Conservation (phyloP, 1,140 invertebrate genomes). For the Cheumatopsyche charites region DNA sequence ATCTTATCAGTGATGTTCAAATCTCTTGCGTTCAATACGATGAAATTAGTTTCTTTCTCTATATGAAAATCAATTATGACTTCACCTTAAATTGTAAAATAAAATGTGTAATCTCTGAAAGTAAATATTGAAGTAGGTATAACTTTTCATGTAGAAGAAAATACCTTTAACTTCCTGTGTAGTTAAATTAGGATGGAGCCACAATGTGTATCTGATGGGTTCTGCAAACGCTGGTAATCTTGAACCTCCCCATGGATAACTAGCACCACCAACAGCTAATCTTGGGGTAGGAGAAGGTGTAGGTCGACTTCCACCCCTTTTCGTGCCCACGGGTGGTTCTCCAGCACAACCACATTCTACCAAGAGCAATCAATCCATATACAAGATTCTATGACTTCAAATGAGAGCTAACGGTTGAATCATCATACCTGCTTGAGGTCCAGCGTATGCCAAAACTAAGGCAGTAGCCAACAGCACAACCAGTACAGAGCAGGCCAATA, state of each 20-base stretch:
- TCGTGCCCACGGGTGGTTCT: slow-evolving; percentile 33
- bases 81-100: slow-evolving; percentile 67
- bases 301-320: slow-evolving; percentile 17
- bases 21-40: slow-evolving; percentile 90
- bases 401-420: neutral
- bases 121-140: neutral
- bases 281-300: slow-evolving; percentile 31
- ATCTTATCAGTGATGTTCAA: slow-evolving; percentile 86
- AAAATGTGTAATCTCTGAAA: neutral
- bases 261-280: slow-evolving; percentile 38
- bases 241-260: slow-evolving; percentile 61
- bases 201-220: slow-evolving; percentile 86
- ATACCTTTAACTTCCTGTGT: slow-evolving; percentile 85
- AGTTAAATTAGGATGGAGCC: slow-evolving; percentile 92
- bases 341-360: slow-evolving; percentile 45
- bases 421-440: slow-evolving; percentile 72
- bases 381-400: no score
- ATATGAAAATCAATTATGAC: slow-evolving; percentile 84
- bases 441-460: slow-evolving; percentile 87
- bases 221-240: slow-evolving; percentile 80
- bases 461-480: slow-evolving; percentile 81
- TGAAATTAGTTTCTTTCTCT: slow-evolving; percentile 82
- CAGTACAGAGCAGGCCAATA: slow-evolving; percentile 78
- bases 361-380: neutral
- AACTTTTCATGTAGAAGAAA: neutral